Evolutionary conservation across 2,113 vertebrate species (phyloP).

Genomic region (Poeciliopsis occidentalis): DNA sequence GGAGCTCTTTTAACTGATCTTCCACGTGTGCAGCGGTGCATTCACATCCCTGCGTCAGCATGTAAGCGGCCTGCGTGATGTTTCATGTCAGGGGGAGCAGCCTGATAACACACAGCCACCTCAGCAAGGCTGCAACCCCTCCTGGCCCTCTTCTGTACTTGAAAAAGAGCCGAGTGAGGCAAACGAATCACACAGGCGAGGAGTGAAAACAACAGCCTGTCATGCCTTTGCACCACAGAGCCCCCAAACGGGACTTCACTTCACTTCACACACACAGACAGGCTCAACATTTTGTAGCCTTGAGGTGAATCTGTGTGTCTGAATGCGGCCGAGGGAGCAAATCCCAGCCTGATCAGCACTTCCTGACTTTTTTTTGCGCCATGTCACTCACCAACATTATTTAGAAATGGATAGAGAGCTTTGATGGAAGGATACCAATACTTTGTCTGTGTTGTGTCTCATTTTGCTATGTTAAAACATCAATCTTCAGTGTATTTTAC

Average conservation of each 20-base stretch:
- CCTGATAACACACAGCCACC: conserved; percentile 60
- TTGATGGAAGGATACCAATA: too few species aligned
- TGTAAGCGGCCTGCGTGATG: conserved; percentile 62
- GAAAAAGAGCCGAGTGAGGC: conserved; percentile 37
- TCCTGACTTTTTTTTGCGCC: conserved; percentile 1
- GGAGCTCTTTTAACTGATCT: conserved; percentile 23
- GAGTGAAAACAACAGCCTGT: conserved; percentile 50
- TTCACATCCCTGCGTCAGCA: conserved; percentile 67
- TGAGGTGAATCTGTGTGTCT: conserved; percentile 44
- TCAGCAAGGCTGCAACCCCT: conserved; percentile 41
- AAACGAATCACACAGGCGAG: conserved; percentile 22
- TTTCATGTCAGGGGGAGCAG: conserved; percentile 65
- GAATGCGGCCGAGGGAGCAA: conserved; percentile 17
- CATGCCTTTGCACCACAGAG: conserved; percentile 39
- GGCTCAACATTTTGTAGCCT: conserved; percentile 52
- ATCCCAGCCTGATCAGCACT: conserved; percentile 38
- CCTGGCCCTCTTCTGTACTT: conserved; percentile 31
- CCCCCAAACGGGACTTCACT: conserved; percentile 49
- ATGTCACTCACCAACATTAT: background rate
- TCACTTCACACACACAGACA: conserved; percentile 44
- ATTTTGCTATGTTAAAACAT: background rate
- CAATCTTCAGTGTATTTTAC: background rate
- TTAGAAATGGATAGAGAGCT: background rate
- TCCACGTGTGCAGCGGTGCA: conserved; percentile 46
- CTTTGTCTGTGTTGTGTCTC: background rate